A percentile compares a stretch with the other conserved stretches of the same genome.
phyloP scores from a whole-genome alignment of 2,113 vertebrate species.

The Sprattus sprattus region DNA sequence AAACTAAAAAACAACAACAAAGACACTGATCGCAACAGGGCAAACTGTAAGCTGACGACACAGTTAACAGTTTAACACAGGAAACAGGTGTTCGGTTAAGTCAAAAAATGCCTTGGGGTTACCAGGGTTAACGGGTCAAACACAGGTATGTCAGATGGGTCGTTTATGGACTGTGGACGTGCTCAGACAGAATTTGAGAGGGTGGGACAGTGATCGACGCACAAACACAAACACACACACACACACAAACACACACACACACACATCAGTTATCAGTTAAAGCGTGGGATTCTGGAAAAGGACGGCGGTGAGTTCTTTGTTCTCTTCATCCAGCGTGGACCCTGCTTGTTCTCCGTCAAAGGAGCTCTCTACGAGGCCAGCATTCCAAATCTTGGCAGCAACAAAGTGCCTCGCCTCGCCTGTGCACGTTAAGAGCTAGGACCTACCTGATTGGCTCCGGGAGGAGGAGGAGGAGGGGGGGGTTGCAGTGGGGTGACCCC shows the following conservation, averaged over 20 bases:
- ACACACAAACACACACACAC: constrained; percentile 30
- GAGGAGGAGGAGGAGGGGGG: constrained; percentile 58
- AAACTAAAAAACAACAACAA: background rate
- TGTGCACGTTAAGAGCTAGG: background rate
- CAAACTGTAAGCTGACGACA: constrained; percentile 30
- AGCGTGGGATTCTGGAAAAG: constrained; percentile 64
- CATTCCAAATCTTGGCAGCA: too few species aligned
- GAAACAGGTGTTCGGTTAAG: constrained; percentile 1
- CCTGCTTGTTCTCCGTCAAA: background rate
- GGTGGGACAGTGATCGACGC: constrained; percentile 42
- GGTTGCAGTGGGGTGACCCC: background rate
- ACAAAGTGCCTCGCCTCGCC: too few species aligned
- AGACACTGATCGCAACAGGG: background rate
- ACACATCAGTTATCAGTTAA: background rate
- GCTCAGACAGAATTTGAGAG: constrained; percentile 18
- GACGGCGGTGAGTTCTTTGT: constrained; percentile 18
- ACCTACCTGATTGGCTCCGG: constrained; percentile 68
- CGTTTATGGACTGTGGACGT: background rate
- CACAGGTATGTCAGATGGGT: constrained; percentile 4
- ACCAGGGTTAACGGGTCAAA: constrained; percentile 30
- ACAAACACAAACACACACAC: constrained; percentile 41
- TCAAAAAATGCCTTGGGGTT: background rate
- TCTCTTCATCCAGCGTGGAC: background rate
- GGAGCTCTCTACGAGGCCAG: too few species aligned
- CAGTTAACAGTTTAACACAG: constrained; percentile 31